Evolutionary conservation across 2,888 invertebrate genomes (phyloP), one percentile per base, ranked within the genome.

Genomic region (Zele albiditarsus): DNA sequence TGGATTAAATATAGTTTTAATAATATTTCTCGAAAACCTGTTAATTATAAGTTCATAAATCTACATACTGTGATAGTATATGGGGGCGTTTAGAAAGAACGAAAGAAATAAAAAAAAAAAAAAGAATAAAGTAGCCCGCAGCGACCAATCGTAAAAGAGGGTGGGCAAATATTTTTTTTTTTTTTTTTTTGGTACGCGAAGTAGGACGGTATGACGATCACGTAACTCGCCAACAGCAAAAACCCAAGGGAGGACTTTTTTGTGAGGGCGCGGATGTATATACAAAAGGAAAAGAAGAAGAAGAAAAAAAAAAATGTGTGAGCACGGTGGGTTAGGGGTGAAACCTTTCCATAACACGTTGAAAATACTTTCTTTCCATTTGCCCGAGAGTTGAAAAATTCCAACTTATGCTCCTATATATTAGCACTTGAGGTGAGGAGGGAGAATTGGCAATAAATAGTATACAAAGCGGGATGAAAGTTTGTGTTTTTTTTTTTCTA

Each of bases 401-500:
- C 20, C 20, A 20, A 53, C 53, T 53, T 53, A 53, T 53, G 20
- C 53, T 53, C 0, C n/a, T 53, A 20, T 20, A 20, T 20, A 53
- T 53, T 53, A 53, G 53, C 53, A 53, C 53, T 53, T 53, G 53
- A 53, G 20, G 53, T 53, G 53, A 53, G 53, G 53, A 53, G 53
- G 53, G 53, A 23, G 53, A 20, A 2, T 5, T 53, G 57, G 69
- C 79, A 80, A 84, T 86, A 84, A 85, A 86, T 85, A 84, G 53
- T 20, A 53, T 20, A 6, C 3, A 2, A 53, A 53, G 53, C n/a
- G 4, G 53, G 23, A 53, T n/a, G 8, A n/a, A 53, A 83, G 78
- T 84, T 83, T 79, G 80, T 80, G 81, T 84, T 81, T 84, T 20
- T 53, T 53, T 53, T 53, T 20, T 8, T 53, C 8, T n/a, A 20